Percentiles rank a stretch among this genome's conserved stretches.
Evolutionary conservation across 2,113 vertebrate species (phyloP).

Genomic region (Seriola rivoliana): DNA sequence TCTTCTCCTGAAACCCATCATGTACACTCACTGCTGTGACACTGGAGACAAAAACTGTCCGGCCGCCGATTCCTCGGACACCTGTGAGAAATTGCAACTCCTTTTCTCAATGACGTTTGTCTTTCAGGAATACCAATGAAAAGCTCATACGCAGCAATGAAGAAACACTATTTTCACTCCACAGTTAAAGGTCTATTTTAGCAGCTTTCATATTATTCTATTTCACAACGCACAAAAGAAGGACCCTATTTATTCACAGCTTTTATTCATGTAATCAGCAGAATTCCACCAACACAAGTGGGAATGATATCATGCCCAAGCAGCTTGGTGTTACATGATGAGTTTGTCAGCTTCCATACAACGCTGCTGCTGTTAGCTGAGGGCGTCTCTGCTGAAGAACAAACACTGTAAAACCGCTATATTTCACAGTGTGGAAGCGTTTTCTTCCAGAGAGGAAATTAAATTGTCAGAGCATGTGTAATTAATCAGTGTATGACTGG

Average conservation of each 20-base stretch:
- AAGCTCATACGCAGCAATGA: not conserved
- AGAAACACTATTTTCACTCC: not conserved
- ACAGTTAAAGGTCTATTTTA: not conserved
- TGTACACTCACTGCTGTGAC: not conserved
- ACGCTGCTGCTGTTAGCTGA: not conserved
- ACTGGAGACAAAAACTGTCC: not conserved
- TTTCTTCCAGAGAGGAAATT: conserved; percentile 8
- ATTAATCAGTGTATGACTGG: conserved; percentile 20
- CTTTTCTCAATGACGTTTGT: conserved; percentile 1
- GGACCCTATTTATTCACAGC: not conserved
- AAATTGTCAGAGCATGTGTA: conserved; percentile 4
- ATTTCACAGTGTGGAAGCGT: not conserved
- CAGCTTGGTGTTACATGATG: conserved; percentile 7
- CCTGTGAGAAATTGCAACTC: conserved; percentile 6
- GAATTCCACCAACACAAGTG: not conserved
- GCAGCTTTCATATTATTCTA: not conserved
- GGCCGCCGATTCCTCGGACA: not conserved
- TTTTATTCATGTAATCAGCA: not conserved
- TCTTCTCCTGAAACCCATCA: conserved; percentile 1
- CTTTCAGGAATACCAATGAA: conserved; percentile 10
- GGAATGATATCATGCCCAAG: not conserved
- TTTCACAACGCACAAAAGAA: not conserved
- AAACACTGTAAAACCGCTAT: not conserved
- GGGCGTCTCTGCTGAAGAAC: not conserved
- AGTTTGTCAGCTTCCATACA: conserved; percentile 12